Evolutionary conservation across 1,140 invertebrate genomes (phyloP).

Genomic region (Eriosoma lanigerum): DNA sequence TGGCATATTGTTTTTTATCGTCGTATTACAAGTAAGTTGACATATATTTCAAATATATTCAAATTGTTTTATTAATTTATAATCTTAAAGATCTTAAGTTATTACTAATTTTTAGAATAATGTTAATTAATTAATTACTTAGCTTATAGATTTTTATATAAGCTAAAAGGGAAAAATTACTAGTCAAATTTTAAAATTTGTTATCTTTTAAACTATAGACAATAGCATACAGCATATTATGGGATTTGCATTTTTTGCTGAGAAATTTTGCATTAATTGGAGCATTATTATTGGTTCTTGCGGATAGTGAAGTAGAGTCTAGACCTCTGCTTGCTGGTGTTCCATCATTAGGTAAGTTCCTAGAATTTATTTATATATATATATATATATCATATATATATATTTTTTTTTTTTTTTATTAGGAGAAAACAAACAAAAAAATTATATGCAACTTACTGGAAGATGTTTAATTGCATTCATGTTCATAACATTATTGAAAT

Average conservation of each 20-base stretch:
- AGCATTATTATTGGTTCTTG: slow-evolving; percentile 88
- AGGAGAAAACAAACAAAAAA: slow-evolving; percentile 96
- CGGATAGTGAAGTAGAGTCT: slow-evolving; percentile 90
- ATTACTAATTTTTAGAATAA: too few species aligned
- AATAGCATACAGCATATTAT: slow-evolving; percentile 95
- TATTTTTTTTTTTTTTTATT: slow-evolving; percentile 54
- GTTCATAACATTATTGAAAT: slow-evolving; percentile 94
- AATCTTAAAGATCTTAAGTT: too few species aligned
- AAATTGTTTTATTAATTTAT: too few species aligned
- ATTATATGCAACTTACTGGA: slow-evolving; percentile 93
- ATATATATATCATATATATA: background rate
- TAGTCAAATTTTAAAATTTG: too few species aligned
- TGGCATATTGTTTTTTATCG: slow-evolving; percentile 92
- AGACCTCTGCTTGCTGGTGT: slow-evolving; percentile 97
- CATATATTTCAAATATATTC: background rate
- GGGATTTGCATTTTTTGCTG: slow-evolving; percentile 95
- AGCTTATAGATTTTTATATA: too few species aligned
- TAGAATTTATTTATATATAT: background rate
- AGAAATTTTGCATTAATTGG: slow-evolving; percentile 96
- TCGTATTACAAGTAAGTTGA: slow-evolving; percentile 79
- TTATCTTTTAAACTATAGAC: slow-evolving; percentile 70
- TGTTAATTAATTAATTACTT: too few species aligned
- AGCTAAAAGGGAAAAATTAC: too few species aligned
- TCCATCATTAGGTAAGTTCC: slow-evolving; percentile 75
- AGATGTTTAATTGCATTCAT: slow-evolving; percentile 96